Percentiles rank a stretch among this genome's conserved stretches.
Conservation (phyloP, 2,888 invertebrate species). For the Rhamnusium bicolor region DNA sequence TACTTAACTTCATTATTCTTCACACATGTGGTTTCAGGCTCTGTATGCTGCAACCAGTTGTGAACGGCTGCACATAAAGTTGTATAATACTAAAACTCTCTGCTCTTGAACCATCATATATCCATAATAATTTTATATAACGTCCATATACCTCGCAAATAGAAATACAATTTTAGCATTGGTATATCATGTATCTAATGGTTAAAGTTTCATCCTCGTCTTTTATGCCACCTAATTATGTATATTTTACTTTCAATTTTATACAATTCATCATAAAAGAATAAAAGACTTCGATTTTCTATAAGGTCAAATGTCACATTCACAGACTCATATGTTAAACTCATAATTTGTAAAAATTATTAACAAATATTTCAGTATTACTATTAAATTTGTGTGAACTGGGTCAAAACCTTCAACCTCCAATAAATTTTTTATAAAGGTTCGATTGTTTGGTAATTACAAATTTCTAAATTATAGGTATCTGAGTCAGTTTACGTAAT, state of each 20-base stretch:
- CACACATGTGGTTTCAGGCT: not conserved
- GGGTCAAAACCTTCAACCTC: slow-evolving; percentile 20
- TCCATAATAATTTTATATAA: not conserved
- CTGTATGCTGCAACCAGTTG: slow-evolving; percentile 1
- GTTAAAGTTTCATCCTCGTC: not conserved
- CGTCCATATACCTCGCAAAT: not conserved
- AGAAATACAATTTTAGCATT: not conserved
- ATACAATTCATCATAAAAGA: not conserved
- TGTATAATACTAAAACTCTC: slow-evolving; percentile 8
- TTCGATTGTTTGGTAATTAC: slow-evolving; percentile 25
- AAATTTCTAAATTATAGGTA: slow-evolving; percentile 30
- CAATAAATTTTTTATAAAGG: slow-evolving; percentile 23
- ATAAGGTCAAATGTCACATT: slow-evolving; percentile 24
- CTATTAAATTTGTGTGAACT: slow-evolving; percentile 21
- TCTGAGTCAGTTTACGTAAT: slow-evolving; percentile 29
- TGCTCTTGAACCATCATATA: no score
- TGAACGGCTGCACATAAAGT: not conserved
- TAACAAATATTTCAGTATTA: slow-evolving; percentile 11
- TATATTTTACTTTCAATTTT: not conserved
- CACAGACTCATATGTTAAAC: slow-evolving; percentile 13
- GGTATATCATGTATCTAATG: not conserved
- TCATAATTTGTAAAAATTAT: slow-evolving; percentile 14
- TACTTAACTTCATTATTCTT: no score
- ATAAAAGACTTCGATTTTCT: slow-evolving; percentile 8
- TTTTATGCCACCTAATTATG: not conserved